phyloP scores from a whole-genome alignment of 2,888 invertebrate genomes.

The Acheta domesticus region DNA sequence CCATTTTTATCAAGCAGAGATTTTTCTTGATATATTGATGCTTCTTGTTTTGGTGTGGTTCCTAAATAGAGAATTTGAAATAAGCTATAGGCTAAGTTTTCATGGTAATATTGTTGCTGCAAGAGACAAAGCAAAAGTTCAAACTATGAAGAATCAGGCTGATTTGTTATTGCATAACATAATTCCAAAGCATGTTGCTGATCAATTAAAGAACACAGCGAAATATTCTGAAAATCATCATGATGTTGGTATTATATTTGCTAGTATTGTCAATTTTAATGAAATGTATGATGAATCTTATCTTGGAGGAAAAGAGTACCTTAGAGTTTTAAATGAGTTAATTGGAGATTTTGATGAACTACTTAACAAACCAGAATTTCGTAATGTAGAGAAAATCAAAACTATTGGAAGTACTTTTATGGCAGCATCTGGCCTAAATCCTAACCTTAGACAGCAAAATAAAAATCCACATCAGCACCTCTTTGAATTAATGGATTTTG shows the following conservation, averaged over 20 bases:
- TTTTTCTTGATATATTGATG: conserved; percentile 76
- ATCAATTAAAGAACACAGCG: conserved; percentile 86
- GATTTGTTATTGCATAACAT: conserved; percentile 96
- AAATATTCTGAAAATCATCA: conserved; percentile 93
- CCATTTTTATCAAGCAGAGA: conserved; percentile 59
- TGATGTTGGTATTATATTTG: conserved; percentile 90
- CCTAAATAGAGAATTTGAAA: conserved; percentile 92
- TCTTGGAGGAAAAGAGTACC: conserved; percentile 88
- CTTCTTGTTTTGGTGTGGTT: conserved; percentile 88
- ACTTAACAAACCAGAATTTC: conserved; percentile 73
- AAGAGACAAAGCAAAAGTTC: conserved; percentile 81
- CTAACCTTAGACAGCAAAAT: conserved; percentile 66
- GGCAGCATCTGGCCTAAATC: conserved; percentile 95
- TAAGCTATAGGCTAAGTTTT: conserved; percentile 87
- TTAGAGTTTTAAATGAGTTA: conserved; percentile 91
- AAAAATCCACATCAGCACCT: conserved; percentile 71
- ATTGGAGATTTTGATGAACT: conserved; percentile 95
- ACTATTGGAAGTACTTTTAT: conserved; percentile 96
- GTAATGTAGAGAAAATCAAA: conserved; percentile 94
- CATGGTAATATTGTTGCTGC: conserved; percentile 89
- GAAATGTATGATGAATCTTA: conserved; percentile 98
- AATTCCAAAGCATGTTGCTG: conserved; percentile 92
- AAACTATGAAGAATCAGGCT: conserved; percentile 91
- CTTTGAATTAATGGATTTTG: conserved; percentile 89
- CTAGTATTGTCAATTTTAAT: conserved; percentile 94